Base-by-base conservation (phyloP, 1,140 invertebrate species). In the Semibalanus balanoides region DNA sequence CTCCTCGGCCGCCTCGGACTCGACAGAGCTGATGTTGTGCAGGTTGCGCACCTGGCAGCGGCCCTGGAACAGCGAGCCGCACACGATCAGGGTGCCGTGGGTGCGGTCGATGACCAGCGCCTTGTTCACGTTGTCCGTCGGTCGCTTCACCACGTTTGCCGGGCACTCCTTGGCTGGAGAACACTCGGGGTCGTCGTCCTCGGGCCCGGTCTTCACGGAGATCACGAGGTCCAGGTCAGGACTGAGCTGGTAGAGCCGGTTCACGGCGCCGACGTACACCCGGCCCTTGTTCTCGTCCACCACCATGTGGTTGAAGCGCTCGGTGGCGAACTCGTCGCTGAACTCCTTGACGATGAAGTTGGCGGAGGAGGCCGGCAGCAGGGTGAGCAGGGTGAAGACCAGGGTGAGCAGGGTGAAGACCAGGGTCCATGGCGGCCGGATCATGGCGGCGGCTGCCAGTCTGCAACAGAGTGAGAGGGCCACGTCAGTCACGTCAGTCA, bases 121-220 rank as follows among this genome's bases (percentile, higher is more conserved):
- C 85, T 98, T 99, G 86, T 97, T 98, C 78, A 93, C 90, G 85
- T 96, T 98, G 85, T 97, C 91, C 22, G 92, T 94, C 7, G 91
- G 91, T 83, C 93, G 94, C 31, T 75, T 75, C 73, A 78, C 77
- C 30, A 75, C 76, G 40, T 79, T 76, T 31, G 76, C 76, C 74
- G 77, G 78, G 79, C 86, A 87, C 29, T 83, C 80, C 22, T 78
- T 74, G 70, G 90, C 86, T 79, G 93, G 92, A 71, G 94, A 93
- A 84, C 96, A 99, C 76, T 93, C 89, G 19, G 91, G 88, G 69
- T 93, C 93, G 85, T 98, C 95, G 79, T 92, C 88, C 81, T 91
- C 87, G 3, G 97, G 97, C 0, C 97, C 97, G 28, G 96, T 98
- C 78, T 88, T 86, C 30, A 91, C 93, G 35, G 88, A 87, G 79